A percentile compares a stretch with the other conserved stretches of the same genome.
These are phyloP conservation scores for Lichenostomus cassidix DNA, from an alignment of 2,113 vertebrate species.

Conservation along the genomic window DNA sequence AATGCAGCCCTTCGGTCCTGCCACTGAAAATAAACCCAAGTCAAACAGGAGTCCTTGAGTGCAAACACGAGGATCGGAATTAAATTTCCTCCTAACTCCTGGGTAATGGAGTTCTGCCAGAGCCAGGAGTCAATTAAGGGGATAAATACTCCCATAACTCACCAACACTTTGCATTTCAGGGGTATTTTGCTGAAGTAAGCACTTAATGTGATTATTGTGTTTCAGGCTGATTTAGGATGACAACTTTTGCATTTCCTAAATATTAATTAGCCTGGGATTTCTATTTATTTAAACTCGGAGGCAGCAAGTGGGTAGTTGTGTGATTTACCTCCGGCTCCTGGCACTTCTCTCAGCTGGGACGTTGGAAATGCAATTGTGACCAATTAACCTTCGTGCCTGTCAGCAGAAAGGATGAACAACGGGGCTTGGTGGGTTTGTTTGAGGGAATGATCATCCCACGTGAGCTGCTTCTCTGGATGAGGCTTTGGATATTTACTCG, in stretches of 20 bases:
- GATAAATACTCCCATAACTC: constrained; percentile 53
- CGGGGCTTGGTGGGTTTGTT: constrained; percentile 3
- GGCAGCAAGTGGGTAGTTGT: constrained; percentile 57
- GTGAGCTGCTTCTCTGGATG: neutral
- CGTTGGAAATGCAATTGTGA: constrained; percentile 38
- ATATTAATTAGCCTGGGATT: constrained; percentile 70
- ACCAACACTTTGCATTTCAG: constrained; percentile 42
- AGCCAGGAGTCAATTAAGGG: constrained; percentile 66
- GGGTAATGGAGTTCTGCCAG: constrained; percentile 56
- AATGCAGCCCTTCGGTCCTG: neutral
- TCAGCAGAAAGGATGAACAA: constrained; percentile 37
- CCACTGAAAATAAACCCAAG: constrained; percentile 26
- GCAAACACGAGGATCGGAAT: constrained; percentile 63
- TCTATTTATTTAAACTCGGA: constrained; percentile 53
- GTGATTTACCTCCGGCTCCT: constrained; percentile 68
- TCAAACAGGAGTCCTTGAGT: constrained; percentile 49
- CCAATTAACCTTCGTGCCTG: constrained; percentile 67
- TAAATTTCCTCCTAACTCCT: constrained; percentile 63
- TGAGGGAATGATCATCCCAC: constrained; percentile 13
- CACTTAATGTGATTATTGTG: constrained; percentile 69
- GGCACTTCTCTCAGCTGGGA: constrained; percentile 60
- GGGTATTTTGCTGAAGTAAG: constrained; percentile 63
- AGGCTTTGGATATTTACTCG: neutral
- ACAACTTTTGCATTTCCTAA: constrained; percentile 70
- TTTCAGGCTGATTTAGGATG: constrained; percentile 75